Evolutionary conservation across 2,888 invertebrate genomes (phyloP), one percentile per base, ranked within the genome.

Genomic region (Caenorhabditis sp.): DNA sequence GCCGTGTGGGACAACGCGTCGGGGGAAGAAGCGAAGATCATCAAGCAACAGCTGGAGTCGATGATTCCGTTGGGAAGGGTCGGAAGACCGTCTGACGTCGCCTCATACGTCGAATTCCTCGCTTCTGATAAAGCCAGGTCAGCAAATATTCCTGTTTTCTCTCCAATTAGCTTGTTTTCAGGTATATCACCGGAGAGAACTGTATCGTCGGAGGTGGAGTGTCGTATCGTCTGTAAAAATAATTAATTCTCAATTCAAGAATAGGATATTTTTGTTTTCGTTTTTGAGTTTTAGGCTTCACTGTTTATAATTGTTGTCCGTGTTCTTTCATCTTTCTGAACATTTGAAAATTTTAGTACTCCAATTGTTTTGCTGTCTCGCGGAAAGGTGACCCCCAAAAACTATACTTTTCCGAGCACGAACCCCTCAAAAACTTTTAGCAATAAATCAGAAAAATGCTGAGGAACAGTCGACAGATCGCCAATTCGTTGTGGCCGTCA

Each of bases 181-280:
- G 80, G 30, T 86, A 86, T 41, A 86, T 86, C 48, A 85, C 86
- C 1, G 86, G 83, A 15, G 86, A 86, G 66, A 86, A 87, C 61
- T 75, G 76, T 50, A 61, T 80, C 9, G 73, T 87, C 11, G 82
- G 74, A 37, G 86, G 86, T n/a, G 86, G 86, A 26, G 83, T 86
- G n/a, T 80, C 82, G 39, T 84, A 81, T 48, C 63, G 84, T 37
- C 52, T 86, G 26, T 86, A 76, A 52, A 15, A 9, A 24, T 27
- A 17, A 52, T n/a, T n/a, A 32, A 15, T 27, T n/a, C 8, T 22
- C 11, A 52, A 52, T 9, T 15, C 20, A 3, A n/a, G 26, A 37
- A 45, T 41, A 52, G 20, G 39, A n/a, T 35, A 17, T 53, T 45
- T 48, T 41, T 61, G 37, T 11, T 41, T 35, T 45, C 4, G 35